These are phyloP conservation scores for Schizotus pectinicornis DNA, from an alignment of 2,888 invertebrate genomes.

Conservation along the genomic window DNA sequence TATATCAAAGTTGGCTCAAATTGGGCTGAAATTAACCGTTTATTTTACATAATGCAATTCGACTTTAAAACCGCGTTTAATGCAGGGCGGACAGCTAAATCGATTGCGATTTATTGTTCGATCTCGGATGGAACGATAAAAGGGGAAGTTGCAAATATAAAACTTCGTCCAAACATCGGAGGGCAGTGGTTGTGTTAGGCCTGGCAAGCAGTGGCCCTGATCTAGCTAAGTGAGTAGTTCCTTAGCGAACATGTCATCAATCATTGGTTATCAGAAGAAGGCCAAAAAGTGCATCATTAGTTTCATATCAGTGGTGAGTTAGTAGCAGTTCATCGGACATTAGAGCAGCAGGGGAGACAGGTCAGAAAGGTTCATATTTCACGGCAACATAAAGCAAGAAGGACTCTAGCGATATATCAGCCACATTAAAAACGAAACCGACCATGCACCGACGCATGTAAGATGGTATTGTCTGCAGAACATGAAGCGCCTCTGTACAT, in stretches of 20 bases:
- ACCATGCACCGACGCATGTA: not conserved
- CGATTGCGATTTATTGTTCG: no score
- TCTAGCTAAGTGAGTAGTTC: conserved; percentile 6
- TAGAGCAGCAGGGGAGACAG: conserved; percentile 39
- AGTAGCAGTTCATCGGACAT: conserved; percentile 47
- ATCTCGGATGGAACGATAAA: no score
- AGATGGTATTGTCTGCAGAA: not conserved
- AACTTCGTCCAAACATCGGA: no score
- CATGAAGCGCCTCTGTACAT: not conserved
- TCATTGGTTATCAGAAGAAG: conserved; percentile 51
- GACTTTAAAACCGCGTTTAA: no score
- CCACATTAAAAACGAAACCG: not conserved
- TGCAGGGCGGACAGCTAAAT: no score
- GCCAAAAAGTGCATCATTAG: conserved; percentile 56
- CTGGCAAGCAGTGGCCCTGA: conserved; percentile 16
- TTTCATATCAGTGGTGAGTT: conserved; percentile 51
- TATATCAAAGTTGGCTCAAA: no score
- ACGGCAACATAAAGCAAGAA: conserved; percentile 19
- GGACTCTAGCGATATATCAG: not conserved
- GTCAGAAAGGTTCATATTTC: conserved; percentile 44
- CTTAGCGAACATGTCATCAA: conserved; percentile 44
- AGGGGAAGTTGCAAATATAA: no score
- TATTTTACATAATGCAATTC: no score
- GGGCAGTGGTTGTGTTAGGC: not conserved
- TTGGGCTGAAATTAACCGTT: no score